These are phyloP conservation scores for Ceryle rudis DNA, from an alignment of 2,797 vertebrate genomes.

Conservation along the genomic window DNA sequence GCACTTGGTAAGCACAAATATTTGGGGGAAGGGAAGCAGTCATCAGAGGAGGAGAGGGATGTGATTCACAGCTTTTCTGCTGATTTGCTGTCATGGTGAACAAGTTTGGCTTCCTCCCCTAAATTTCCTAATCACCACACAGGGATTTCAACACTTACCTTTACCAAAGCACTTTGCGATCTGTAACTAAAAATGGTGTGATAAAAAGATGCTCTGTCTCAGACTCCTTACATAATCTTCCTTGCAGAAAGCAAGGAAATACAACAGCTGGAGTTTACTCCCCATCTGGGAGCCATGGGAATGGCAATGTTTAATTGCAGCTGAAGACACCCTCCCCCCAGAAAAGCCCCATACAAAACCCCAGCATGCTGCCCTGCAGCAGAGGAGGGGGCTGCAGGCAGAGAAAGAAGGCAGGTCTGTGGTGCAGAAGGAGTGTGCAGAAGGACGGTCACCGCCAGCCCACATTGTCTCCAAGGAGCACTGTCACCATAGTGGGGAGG, in stretches of 20 bases:
- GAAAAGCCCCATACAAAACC: neutral
- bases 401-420: neutral
- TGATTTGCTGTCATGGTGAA: neutral
- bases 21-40: neutral
- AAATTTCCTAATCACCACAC: neutral
- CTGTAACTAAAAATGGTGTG: neutral
- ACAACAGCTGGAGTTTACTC: neutral
- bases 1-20: neutral
- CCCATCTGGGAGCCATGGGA: neutral
- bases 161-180: neutral
- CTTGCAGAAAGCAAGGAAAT: conserved; percentile 1
- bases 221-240: neutral
- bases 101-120: neutral
- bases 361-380: neutral
- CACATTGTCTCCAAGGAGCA: neutral
- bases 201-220: neutral
- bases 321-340: neutral
- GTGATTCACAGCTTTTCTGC: conserved; percentile 15
- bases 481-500: neutral
- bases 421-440: neutral
- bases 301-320: neutral
- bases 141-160: neutral
- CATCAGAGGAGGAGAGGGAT: neutral
- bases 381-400: rapidly evolving
- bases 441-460: neutral